Conservation (phyloP, 2,113 vertebrate genomes). For the Oncorhynchus kisutch region DNA sequence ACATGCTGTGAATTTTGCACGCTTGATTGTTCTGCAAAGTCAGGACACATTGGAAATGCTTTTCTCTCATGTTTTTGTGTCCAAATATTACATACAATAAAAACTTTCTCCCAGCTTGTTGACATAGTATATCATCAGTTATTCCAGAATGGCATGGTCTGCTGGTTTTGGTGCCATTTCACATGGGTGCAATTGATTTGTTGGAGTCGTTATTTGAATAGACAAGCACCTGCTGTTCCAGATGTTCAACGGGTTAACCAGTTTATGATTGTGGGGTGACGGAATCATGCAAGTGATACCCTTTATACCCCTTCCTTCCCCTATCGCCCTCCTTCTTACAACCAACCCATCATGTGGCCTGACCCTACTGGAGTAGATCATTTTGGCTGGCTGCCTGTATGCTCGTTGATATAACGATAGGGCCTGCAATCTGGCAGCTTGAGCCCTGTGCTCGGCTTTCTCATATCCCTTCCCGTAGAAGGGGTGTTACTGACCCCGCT, state of each 20-base stretch:
- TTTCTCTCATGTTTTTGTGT: background rate
- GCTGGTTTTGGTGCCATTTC: slow-evolving; percentile 16
- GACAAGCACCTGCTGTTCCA: slow-evolving; percentile 19
- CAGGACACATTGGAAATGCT: background rate
- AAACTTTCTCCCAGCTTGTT: background rate
- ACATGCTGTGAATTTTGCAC: too few relatives aligned
- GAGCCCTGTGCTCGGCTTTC: slow-evolving; percentile 14
- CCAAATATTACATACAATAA: background rate
- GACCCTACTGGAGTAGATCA: background rate
- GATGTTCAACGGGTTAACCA: slow-evolving; percentile 3
- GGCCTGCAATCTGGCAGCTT: slow-evolving; percentile 33
- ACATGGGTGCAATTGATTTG: slow-evolving; percentile 22
- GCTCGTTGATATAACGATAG: background rate
- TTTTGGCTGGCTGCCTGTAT: background rate
- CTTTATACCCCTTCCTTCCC: background rate
- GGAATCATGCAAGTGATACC: background rate
- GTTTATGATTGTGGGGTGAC: slow-evolving; percentile 1
- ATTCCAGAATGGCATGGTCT: slow-evolving; percentile 1
- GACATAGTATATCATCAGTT: background rate
- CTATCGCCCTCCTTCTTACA: background rate
- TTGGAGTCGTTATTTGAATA: slow-evolving; percentile 22
- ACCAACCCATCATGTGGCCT: too few relatives aligned
- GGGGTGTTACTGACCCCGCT: slow-evolving; percentile 62
- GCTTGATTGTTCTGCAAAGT: background rate
- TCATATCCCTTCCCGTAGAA: slow-evolving; percentile 32